Base-by-base conservation (phyloP, 1,140 invertebrate species). In the Aricia agestis region DNA sequence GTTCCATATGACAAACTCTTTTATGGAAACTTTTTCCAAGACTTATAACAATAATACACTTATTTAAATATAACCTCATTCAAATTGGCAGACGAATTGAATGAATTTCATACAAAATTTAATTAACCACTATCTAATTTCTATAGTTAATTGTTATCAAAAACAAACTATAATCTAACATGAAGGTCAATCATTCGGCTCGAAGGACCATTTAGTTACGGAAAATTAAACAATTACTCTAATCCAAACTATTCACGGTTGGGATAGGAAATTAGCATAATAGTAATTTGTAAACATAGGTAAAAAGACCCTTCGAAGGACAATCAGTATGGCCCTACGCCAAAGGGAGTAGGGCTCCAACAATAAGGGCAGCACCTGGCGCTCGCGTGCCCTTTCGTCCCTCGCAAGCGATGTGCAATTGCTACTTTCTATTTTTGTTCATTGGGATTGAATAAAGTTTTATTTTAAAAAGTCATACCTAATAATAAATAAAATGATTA, bases 331-430 rank as follows among this genome's bases (percentile, higher is more conserved):
- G 36, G 9, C 36, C 45, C 45, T 52, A 52, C 45, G 45, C 45
- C 45, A 52, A 11, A 52, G 11, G 45, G 45, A 9, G 5, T 18
- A 73, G 70, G 57, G 70, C 70, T 31, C 72, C 63, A 41, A 76
- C 36, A 70, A 68, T 67, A 63, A 71, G 6, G 18, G 11, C 52
- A 59, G 72, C 80, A 82, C 80, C 78, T 82, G 80, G 78, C 69
- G 45, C 36, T 67, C 80, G 75, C 78, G 80, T 79, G 80, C 80
- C 78, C 71, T 80, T 75, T 75, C 45, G 45, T 52, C 45, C 45
- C 45, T 52, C 11, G 9, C 1, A 5, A 52, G 45, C 45, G 45
- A 52, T 52, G 10, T 11, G 45, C 10, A 11, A 52, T 52, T 52
- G 45, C 45, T 52, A 52, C 45, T 52, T 42, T 42, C 41, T 42